phyloP scores from a whole-genome alignment of 2,888 invertebrate species.

The Syritta pipiens region DNA sequence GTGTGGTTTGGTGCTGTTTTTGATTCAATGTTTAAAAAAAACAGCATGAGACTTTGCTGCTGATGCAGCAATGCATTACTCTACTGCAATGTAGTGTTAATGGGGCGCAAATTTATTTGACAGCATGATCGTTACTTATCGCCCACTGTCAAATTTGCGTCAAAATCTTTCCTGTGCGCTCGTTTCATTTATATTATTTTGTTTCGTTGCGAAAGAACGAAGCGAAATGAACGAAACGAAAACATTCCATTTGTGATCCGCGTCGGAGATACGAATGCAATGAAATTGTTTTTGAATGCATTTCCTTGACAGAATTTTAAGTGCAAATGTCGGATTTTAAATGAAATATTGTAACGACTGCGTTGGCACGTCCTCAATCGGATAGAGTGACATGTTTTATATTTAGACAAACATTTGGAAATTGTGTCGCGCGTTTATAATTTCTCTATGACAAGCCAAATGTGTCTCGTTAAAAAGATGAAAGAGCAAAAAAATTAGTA shows the following conservation, averaged over 20 bases:
- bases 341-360: constrained; percentile 65
- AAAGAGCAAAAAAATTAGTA: constrained; percentile 51
- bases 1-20: constrained; percentile 2
- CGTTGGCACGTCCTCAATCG: constrained; percentile 65
- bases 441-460: constrained; percentile 51
- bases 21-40: constrained; percentile 32
- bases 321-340: constrained; percentile 60
- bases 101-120: constrained; percentile 68
- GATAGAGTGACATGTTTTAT: constrained; percentile 55
- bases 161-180: constrained; percentile 55
- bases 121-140: constrained; percentile 67
- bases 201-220: no score
- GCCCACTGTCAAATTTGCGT: constrained; percentile 69
- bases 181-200: constrained; percentile 56
- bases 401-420: constrained; percentile 54
- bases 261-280: constrained; percentile 13
- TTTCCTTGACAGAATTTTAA: constrained; percentile 68
- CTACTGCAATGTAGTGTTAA: constrained; percentile 59
- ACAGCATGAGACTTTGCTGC: constrained; percentile 37
- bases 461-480: constrained; percentile 46
- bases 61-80: constrained; percentile 46
- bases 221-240: background rate
- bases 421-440: constrained; percentile 55
- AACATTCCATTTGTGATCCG: constrained; percentile 7
- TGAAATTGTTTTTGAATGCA: constrained; percentile 63